These are phyloP conservation scores for Bos javanicus DNA, from an alignment of 2,113 vertebrate genomes.

Conservation along the genomic window DNA sequence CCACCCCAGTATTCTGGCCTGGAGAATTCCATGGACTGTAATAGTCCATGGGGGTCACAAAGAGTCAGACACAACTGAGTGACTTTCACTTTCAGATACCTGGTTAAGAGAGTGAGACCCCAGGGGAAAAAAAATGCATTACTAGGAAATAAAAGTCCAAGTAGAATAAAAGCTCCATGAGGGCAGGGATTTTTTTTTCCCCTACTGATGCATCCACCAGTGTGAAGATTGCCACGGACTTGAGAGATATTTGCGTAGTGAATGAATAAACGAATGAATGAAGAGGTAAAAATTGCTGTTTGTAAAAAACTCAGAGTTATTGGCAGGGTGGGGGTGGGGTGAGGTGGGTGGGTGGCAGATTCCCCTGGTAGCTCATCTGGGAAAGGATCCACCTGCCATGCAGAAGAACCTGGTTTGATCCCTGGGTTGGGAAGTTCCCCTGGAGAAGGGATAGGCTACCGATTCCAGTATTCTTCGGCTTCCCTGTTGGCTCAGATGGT, in stretches of 20 bases:
- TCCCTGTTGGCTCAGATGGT: not conserved
- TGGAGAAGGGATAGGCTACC: not conserved
- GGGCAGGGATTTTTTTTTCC: not conserved
- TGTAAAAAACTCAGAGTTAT: not conserved
- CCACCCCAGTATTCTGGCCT: not conserved
- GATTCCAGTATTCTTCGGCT: not conserved
- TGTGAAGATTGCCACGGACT: not conserved
- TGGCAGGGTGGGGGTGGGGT: not conserved
- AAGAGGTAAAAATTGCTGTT: not conserved
- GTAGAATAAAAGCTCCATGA: not conserved
- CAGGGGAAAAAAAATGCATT: not conserved
- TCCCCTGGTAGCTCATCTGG: not conserved
- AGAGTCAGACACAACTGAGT: not conserved
- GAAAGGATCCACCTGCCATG: not conserved
- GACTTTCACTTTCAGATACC: not conserved
- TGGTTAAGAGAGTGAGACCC: too few relatives aligned
- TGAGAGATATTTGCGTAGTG: not conserved
- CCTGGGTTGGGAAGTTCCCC: not conserved
- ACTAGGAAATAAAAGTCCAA: not conserved
- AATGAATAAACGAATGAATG: not conserved
- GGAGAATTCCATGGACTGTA: not conserved
- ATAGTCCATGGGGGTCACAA: not conserved
- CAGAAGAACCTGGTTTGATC: not conserved
- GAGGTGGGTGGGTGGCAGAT: not conserved
- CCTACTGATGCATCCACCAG: not conserved